A percentile compares a stretch with the other conserved stretches of the same genome.
These are phyloP conservation scores for Myrmecobius fasciatus DNA, from an alignment of 2,113 vertebrate genomes.

Conservation along the genomic window DNA sequence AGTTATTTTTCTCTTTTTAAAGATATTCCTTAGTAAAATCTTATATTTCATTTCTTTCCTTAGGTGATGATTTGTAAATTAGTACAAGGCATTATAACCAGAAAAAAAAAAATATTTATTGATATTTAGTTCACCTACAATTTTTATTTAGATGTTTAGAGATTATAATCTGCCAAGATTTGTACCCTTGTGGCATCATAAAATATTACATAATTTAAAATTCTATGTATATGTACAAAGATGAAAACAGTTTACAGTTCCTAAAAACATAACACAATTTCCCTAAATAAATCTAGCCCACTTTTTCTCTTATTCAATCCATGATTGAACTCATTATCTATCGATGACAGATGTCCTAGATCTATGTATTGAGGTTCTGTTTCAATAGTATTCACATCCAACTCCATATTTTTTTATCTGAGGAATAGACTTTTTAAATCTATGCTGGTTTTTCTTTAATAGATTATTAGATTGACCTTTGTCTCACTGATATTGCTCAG, in stretches of 20 bases:
- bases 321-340: background rate
- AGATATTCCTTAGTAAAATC: background rate
- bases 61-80: background rate
- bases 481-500: background rate
- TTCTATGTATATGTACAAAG: background rate
- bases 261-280: background rate
- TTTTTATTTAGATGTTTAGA: background rate
- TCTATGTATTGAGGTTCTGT: background rate
- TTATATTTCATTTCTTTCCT: background rate
- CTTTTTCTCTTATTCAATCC: background rate
- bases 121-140: background rate
- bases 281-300: background rate
- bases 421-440: background rate
- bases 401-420: background rate
- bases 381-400: background rate
- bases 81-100: background rate
- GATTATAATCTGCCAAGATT: background rate
- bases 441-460: background rate
- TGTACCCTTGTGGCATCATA: background rate
- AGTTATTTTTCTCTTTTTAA: background rate
- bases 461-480: background rate
- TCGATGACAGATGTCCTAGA: background rate
- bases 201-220: no score
- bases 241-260: background rate
- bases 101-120: background rate